phyloP scores from a whole-genome alignment of 2,888 invertebrate genomes.

The Loripinus fragilis region DNA sequence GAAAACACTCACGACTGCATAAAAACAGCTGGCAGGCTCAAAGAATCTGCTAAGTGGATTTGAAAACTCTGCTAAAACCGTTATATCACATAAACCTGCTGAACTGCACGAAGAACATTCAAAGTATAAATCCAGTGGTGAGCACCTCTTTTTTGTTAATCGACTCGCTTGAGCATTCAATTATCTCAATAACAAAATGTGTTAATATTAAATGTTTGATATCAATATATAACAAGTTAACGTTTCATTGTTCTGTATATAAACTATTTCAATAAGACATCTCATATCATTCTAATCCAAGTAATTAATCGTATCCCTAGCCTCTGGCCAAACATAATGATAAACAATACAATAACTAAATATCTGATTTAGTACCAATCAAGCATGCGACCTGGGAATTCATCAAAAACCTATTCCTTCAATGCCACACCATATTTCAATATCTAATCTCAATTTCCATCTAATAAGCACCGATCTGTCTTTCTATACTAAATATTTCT shows the following conservation, averaged over 20 bases:
- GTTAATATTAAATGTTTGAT: constrained; percentile 17
- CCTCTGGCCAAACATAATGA: neutral
- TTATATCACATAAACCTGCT: constrained; percentile 1
- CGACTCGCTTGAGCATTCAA: neutral
- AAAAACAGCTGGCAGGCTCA: neutral
- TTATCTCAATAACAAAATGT: neutral
- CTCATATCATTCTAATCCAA: constrained; percentile 2
- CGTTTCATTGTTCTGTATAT: neutral
- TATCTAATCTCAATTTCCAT: constrained; percentile 3
- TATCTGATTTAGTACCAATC: constrained; percentile 12
- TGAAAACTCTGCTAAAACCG: neutral
- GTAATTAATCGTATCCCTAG: constrained; percentile 17
- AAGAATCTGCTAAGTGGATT: constrained; percentile 8
- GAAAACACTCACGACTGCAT: neutral
- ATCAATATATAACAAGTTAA: constrained; percentile 11
- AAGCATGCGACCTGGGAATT: constrained; percentile 16
- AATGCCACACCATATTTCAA: constrained; percentile 12
- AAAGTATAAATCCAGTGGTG: constrained; percentile 1
- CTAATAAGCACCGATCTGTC: constrained; percentile 13
- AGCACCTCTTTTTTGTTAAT: neutral
- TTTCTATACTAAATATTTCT: constrained; percentile 14
- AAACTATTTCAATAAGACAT: neutral
- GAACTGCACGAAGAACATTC: neutral
- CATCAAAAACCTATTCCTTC: constrained; percentile 20
- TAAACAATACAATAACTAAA: constrained; percentile 14